Percentiles rank a stretch among this genome's conserved stretches.
Evolutionary conservation across 2,888 invertebrate genomes (phyloP).

Genomic region (Ferrisia virgata): DNA sequence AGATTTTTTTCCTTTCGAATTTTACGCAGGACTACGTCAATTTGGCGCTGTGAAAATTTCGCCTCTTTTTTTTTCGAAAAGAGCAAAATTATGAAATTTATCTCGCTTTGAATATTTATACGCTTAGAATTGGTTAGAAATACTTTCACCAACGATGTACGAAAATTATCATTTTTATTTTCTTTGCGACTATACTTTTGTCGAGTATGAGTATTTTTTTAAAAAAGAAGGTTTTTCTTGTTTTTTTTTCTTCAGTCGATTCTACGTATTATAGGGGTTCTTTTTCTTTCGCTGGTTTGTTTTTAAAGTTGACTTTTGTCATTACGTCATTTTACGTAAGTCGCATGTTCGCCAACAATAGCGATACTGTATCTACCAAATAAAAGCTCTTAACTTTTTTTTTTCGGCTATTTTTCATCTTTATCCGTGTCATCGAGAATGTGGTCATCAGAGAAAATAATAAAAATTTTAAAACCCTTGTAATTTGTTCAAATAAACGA

Average conservation of each 20-base stretch:
- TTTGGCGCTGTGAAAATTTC: neutral
- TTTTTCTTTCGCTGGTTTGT: neutral
- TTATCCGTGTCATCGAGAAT: neutral
- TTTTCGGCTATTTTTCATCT: neutral
- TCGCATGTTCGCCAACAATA: neutral
- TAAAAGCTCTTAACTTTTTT: neutral
- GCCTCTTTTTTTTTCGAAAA: neutral
- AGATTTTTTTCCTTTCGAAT: neutral
- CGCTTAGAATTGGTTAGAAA: neutral
- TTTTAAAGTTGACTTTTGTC: neutral
- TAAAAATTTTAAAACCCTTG: neutral
- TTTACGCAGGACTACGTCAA: neutral
- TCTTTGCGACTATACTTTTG: neutral
- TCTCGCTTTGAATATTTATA: neutral
- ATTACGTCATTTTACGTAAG: neutral
- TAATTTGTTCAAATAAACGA: neutral
- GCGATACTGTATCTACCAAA: neutral
- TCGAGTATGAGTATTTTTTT: neutral
- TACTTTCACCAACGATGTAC: neutral
- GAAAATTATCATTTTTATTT: neutral
- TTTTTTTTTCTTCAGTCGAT: neutral
- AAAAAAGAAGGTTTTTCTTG: too few species aligned
- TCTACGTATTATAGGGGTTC: neutral
- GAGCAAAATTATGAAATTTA: neutral
- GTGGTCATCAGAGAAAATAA: neutral